phyloP scores from a whole-genome alignment of 2,797 vertebrate species.

The Periparus ater region DNA sequence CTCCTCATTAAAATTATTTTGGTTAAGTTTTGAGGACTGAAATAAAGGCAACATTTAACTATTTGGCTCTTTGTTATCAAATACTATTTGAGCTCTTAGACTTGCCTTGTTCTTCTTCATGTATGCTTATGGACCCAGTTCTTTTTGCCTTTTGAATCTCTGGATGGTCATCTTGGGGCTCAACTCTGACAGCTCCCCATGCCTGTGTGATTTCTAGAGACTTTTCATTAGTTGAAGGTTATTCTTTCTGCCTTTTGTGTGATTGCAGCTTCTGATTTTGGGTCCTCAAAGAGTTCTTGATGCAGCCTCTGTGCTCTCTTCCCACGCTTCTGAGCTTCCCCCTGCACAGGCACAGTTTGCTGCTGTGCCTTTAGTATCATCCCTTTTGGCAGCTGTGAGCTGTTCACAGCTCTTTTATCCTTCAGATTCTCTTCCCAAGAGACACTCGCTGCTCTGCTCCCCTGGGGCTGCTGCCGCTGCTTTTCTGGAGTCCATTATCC shows the following conservation, averaged over 20 bases:
- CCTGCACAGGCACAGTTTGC: conserved; percentile 33
- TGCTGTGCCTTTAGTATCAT: conserved; percentile 45
- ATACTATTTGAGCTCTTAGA: background rate
- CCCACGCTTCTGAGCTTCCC: conserved; percentile 32
- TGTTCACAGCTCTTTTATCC: conserved; percentile 40
- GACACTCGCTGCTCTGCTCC: conserved; percentile 19
- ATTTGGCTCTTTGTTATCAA: background rate
- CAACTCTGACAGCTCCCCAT: background rate
- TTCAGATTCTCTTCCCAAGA: conserved; percentile 55
- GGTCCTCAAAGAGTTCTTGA: conserved; percentile 25
- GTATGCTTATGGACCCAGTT: background rate
- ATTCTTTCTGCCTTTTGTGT: conserved; percentile 8
- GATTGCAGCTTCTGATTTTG: conserved; percentile 14
- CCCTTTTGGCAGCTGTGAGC: conserved; percentile 1
- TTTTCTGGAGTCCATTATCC: conserved; percentile 51
- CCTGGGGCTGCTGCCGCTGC: conserved; percentile 3
- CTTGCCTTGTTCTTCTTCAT: background rate
- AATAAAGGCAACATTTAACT: conserved; percentile 39
- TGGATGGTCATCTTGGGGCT: background rate
- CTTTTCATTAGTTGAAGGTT: background rate
- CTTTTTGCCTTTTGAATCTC: background rate
- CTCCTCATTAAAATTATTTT: conserved; percentile 57
- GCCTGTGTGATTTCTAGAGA: background rate
- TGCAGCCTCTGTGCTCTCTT: conserved; percentile 27
- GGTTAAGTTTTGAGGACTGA: conserved; percentile 21